Evolutionary conservation across 2,888 invertebrate species (phyloP), one percentile per base, ranked within the genome.

Genomic region (Ophioninae sp.): DNA sequence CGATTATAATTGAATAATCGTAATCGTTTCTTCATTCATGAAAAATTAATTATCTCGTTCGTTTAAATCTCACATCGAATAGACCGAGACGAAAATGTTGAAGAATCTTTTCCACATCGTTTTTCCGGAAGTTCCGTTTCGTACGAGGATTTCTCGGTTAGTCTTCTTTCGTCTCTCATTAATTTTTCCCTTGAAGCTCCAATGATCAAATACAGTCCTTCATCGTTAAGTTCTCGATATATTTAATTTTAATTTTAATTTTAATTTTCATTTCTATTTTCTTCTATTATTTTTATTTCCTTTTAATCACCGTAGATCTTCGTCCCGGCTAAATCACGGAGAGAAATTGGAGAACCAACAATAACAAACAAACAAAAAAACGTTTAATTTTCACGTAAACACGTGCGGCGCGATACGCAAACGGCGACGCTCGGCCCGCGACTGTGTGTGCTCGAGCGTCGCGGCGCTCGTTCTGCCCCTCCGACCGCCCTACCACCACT

Each of bases 351-450:
- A 50, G 6, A 50, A 13, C 50, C 13, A 50, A 56, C 62, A 17
- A 50, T 59, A 41, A 5, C 10, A 23, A 37, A 37, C 17, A 13
- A 56, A 30, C 30, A 30, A 30, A 30, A 56, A 56, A 68, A 69
- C 69, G 62, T 59, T 44, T 61, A 70, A 62, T 78, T 64, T 41
- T 69, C 41, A 62, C 50, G 30, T 20, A 23, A 79, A 79, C 79
- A 79, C 79, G 79, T 80, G 65, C 30, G 69, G 70, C 82, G 79
- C 85, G 86, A 84, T 90, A 89, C 90, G 90, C 85, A 88, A 87
- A 88, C 89, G 89, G 90, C 92, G 92, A 91, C 92, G 90, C 89
- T 91, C 91, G 88, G 90, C 90, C 92, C 92, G 92, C 92, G 90
- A 92, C 92, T 92, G 92, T 92, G 90, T 89, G 89, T 89, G 89